Evolutionary conservation across 2,797 vertebrate species (phyloP), one percentile per base, ranked within the genome.

Genomic region (Clangula hyemalis): DNA sequence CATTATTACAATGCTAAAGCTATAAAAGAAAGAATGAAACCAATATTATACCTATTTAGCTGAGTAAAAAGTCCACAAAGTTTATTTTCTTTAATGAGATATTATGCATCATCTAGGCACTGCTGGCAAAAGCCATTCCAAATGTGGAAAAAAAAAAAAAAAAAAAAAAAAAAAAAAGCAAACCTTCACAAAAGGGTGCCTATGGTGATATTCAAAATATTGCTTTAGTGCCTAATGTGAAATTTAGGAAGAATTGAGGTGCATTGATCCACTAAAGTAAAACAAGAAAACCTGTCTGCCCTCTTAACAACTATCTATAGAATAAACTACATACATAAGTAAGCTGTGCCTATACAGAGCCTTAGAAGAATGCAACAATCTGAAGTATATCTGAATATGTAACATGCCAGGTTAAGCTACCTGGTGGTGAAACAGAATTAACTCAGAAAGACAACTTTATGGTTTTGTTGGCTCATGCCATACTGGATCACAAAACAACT

Each of bases 11-110:
- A 84, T 39, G 30, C 45, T 86, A 84, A 70, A 94, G 25, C 43
- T 84, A 38, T 90, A 92, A 81, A 87, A 86, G 47, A 72, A 91
- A 60, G 27, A 80, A 14, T 39, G 43, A 85, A 92, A 75, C 24
- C 17, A 39, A 20, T 72, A 60, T 83, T 68, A 62, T 66, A 43
- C 32, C 10, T 51, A 32, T 39, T 61, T 14, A 82, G 43, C 34
- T 88, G 56, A 64, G 20, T 81, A 76, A 78, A 43, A 45, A 75
- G 56, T 57, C 36, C n/a, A 45, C 45, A 53, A 62, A 76, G 17
- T 22, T 70, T 71, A 11, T 89, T 93, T 91, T 86, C 49, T 78
- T 30, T 78, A 81, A 87, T 69, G 73, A 78, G 54, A 30, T 83
- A 39, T 41, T 80, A 34, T 61, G 38, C 19, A 24, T 85, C 25